These are phyloP conservation scores for Chroicocephalus ridibundus DNA, from an alignment of 2,113 vertebrate species.

Conservation along the genomic window DNA sequence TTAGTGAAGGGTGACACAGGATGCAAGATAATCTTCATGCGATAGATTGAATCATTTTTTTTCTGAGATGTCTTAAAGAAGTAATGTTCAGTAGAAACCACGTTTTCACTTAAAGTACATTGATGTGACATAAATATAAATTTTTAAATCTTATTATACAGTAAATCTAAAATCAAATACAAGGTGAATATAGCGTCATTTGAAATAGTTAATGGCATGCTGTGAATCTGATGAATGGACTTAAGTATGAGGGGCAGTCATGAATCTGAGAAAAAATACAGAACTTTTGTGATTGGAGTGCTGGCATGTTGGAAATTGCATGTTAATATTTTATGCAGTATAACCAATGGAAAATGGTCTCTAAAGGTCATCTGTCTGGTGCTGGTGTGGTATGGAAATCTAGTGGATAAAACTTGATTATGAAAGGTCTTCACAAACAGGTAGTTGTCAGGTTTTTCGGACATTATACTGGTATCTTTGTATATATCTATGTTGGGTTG, in stretches of 20 bases:
- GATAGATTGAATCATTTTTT: neutral
- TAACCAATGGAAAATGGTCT: neutral
- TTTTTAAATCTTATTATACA: neutral
- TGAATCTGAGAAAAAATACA: neutral
- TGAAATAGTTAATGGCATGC: neutral
- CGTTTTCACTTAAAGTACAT: neutral
- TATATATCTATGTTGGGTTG: neutral
- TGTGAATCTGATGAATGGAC: neutral
- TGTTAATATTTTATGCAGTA: slow-evolving; percentile 23
- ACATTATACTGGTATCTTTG: neutral
- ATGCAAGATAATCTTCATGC: neutral
- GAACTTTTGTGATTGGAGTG: neutral
- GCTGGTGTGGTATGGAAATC: neutral
- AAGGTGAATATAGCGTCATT: neutral
- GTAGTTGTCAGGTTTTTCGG: neutral
- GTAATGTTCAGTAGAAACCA: neutral
- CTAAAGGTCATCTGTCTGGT: slow-evolving; percentile 8
- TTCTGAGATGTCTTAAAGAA: neutral
- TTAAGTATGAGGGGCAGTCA: neutral
- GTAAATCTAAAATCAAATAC: neutral
- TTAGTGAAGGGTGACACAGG: neutral
- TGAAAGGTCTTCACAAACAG: neutral
- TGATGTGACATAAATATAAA: neutral
- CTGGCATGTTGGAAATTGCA: neutral
- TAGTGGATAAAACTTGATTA: neutral